Conservation (phyloP, 2,113 vertebrate species). For the Salminus brasiliensis region DNA sequence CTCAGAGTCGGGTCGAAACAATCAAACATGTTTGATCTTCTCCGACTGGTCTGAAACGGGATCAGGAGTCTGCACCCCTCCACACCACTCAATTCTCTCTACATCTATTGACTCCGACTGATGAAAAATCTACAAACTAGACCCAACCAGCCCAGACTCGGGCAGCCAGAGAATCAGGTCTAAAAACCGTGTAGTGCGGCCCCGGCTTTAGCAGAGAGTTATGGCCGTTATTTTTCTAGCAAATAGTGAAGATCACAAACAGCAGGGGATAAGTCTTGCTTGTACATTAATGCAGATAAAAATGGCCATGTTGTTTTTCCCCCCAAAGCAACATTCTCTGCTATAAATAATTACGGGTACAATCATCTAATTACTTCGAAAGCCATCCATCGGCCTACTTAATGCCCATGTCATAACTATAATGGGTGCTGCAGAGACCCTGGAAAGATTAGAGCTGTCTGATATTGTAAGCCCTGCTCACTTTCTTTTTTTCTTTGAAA, state of each 20-base stretch:
- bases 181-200: no score
- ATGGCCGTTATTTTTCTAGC: neutral
- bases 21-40: no score
- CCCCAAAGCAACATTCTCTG: neutral
- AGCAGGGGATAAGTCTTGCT: neutral
- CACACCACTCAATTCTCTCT: no score
- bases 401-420: conserved; percentile 5
- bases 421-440: conserved; percentile 14
- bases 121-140: no score
- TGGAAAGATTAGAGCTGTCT: conserved; percentile 22
- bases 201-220: neutral
- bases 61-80: no score
- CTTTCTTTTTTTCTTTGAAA: conserved; percentile 12
- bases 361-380: conserved; percentile 31
- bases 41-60: no score
- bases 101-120: no score
- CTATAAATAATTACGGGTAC: conserved; percentile 18
- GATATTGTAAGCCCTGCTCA: neutral
- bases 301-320: neutral
- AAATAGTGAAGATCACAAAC: neutral
- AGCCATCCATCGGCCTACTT: conserved; percentile 18
- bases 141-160: no score
- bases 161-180: no score
- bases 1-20: no score
- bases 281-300: neutral